Conservation (phyloP, 2,113 vertebrate genomes). For the Naja naja region DNA sequence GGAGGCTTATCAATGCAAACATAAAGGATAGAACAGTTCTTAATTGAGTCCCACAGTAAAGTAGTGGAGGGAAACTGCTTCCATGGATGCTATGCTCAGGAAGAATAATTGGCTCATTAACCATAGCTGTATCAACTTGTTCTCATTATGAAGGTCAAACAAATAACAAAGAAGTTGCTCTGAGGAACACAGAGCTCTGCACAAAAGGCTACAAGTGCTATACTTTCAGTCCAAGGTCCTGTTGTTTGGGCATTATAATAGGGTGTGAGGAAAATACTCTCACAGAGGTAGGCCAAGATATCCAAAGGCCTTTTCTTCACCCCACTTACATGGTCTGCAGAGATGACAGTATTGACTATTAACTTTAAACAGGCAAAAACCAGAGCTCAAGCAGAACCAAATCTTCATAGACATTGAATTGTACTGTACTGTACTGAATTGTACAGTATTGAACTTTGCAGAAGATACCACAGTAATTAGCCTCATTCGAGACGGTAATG, state of each 20-base stretch:
- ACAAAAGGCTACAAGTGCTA: slow-evolving; percentile 12
- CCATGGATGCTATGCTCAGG: slow-evolving; percentile 55
- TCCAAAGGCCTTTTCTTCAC: not conserved
- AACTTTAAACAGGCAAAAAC: not conserved
- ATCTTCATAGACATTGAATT: not conserved
- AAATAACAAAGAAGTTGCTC: slow-evolving; percentile 51
- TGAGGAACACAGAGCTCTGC: slow-evolving; percentile 36
- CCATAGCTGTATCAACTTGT: slow-evolving; percentile 54
- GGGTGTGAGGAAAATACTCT: not conserved
- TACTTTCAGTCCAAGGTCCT: not conserved
- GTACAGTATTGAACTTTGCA: not conserved
- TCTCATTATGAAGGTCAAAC: slow-evolving; percentile 62
- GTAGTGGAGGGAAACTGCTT: slow-evolving; percentile 47
- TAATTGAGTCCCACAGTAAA: slow-evolving; percentile 62
- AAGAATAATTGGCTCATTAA: slow-evolving; percentile 67
- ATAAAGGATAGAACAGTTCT: slow-evolving; percentile 40
- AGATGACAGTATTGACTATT: not conserved
- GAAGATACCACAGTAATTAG: not conserved
- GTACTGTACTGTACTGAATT: not conserved
- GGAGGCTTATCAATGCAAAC: slow-evolving; percentile 56
- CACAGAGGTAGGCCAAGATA: not conserved
- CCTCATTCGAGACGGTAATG: not conserved
- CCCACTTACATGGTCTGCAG: not conserved
- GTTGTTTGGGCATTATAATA: not conserved
- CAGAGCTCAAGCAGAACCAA: not conserved